A percentile compares a stretch with the other conserved stretches of the same genome.
Conservation (phyloP, 2,113 vertebrate species). For the Oncorhynchus mykiss region DNA sequence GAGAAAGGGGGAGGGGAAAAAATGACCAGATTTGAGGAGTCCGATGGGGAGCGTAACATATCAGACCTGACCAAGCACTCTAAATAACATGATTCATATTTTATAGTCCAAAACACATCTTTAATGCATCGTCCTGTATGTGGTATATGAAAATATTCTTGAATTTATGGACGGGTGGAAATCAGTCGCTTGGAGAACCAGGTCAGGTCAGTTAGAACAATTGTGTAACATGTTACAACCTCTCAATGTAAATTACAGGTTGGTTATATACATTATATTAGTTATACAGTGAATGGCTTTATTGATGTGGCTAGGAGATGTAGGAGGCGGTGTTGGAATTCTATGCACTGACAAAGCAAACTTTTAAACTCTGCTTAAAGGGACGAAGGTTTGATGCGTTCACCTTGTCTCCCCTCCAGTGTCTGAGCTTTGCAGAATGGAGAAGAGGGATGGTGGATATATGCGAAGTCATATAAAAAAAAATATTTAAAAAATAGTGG, state of each 20-base stretch:
- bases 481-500: not conserved
- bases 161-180: slow-evolving; percentile 49
- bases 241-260: slow-evolving; percentile 5
- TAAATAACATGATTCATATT: slow-evolving; percentile 53
- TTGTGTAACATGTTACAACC: slow-evolving; percentile 29
- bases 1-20: slow-evolving; percentile 30
- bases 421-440: slow-evolving; percentile 38
- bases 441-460: slow-evolving; percentile 26
- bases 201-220: not conserved
- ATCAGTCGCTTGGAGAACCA: slow-evolving; percentile 22
- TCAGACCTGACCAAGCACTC: slow-evolving; percentile 47
- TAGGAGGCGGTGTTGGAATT: slow-evolving; percentile 26
- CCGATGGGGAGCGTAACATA: slow-evolving; percentile 40
- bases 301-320: not conserved
- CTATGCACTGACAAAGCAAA: slow-evolving; percentile 9
- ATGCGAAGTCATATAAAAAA: slow-evolving; percentile 31
- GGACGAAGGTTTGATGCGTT: slow-evolving; percentile 34
- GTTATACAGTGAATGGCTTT: not conserved
- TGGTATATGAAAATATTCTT: slow-evolving; percentile 31
- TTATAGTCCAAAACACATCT: slow-evolving; percentile 37
- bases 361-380: not conserved
- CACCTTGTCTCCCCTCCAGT: slow-evolving; percentile 5
- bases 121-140: slow-evolving; percentile 48
- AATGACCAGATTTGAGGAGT: not conserved
- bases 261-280: slow-evolving; percentile 1